Evolutionary conservation across 2,113 vertebrate genomes (phyloP).

Genomic region (Delphinapterus leucas): DNA sequence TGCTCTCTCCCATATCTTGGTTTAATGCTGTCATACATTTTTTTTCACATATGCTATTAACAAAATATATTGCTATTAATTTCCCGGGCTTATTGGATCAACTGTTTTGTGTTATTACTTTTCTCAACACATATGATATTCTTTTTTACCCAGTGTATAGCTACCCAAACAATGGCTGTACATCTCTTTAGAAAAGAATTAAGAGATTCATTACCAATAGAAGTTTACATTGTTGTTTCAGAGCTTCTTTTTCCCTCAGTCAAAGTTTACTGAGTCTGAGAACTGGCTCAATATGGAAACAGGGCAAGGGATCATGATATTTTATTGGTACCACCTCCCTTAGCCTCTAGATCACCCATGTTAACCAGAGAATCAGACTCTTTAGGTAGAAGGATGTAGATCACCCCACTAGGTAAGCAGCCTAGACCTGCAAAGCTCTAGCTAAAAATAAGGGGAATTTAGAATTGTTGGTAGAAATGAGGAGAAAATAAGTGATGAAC

Average conservation of each 20-base stretch:
- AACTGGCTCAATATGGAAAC: background rate
- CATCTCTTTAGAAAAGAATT: background rate
- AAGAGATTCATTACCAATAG: background rate
- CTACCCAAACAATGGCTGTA: background rate
- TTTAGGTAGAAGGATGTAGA: background rate
- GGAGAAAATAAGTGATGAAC: background rate
- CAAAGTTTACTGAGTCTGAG: background rate
- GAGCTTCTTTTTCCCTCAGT: background rate
- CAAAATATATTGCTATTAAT: background rate
- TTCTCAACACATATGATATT: background rate
- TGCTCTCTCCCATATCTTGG: background rate
- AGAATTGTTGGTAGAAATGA: background rate
- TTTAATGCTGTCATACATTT: background rate
- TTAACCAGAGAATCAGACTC: background rate
- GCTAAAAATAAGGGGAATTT: background rate
- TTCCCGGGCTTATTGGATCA: background rate
- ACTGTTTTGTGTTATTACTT: background rate
- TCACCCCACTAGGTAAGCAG: background rate
- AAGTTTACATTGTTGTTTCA: background rate
- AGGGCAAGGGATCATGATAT: background rate
- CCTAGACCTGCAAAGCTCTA: background rate
- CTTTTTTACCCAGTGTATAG: background rate
- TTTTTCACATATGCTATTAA: background rate
- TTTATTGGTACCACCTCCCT: background rate
- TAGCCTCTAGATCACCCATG: background rate